Evolutionary conservation across 2,113 vertebrate genomes (phyloP).

Genomic region (Paratilapia polleni): DNA sequence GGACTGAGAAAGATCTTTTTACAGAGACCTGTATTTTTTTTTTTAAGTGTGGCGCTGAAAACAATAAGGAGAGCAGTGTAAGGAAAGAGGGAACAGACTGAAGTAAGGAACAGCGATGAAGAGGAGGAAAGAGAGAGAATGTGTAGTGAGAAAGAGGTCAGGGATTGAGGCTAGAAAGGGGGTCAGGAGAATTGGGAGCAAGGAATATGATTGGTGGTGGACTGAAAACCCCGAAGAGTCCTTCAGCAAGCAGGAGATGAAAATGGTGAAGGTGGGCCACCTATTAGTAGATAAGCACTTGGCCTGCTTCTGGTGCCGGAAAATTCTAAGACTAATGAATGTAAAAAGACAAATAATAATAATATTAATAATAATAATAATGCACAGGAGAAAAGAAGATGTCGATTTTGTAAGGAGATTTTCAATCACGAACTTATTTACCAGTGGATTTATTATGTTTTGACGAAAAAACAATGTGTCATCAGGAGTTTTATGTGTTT

Average conservation of each 20-base stretch:
- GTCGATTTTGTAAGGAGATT: not conserved
- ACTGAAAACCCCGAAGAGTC: conserved; percentile 39
- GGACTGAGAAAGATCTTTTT: conserved; percentile 39
- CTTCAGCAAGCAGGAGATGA: conserved; percentile 19
- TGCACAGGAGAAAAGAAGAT: conserved; percentile 2
- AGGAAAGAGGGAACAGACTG: not conserved
- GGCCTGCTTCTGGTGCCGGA: conserved; percentile 22
- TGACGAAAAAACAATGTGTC: not conserved
- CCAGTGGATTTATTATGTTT: not conserved
- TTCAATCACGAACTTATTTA: conserved; percentile 1
- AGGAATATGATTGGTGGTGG: conserved; percentile 27
- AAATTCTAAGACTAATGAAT: conserved; percentile 16
- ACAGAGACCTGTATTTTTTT: conserved; percentile 15
- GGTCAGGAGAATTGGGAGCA: conserved; percentile 46
- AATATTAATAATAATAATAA: not conserved
- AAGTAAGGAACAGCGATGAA: not conserved
- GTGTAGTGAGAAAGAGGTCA: conserved; percentile 36
- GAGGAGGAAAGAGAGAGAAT: conserved; percentile 13
- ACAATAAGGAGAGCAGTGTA: not conserved
- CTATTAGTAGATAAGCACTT: conserved; percentile 11
- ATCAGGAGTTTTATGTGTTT: not conserved
- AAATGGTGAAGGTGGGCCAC: not conserved
- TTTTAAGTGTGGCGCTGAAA: conserved; percentile 11
- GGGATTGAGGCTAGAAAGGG: conserved; percentile 37
- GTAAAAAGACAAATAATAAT: not conserved